phyloP scores from a whole-genome alignment of 2,888 invertebrate genomes.

The Isotomurus palustris region DNA sequence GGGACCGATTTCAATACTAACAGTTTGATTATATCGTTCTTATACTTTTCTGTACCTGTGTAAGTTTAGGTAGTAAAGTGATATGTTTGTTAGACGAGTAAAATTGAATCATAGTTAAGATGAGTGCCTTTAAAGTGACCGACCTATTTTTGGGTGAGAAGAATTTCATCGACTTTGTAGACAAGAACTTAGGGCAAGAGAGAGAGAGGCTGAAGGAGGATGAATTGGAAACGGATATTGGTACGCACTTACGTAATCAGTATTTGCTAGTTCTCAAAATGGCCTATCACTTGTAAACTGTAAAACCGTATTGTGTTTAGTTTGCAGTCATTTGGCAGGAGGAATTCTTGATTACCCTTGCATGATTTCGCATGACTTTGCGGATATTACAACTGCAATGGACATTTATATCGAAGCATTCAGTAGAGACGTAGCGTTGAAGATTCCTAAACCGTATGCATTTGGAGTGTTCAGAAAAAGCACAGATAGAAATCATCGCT shows the following conservation, averaged over 20 bases:
- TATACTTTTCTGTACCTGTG: not conserved
- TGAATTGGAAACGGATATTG: conserved; percentile 43
- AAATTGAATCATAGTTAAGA: not conserved
- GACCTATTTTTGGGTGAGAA: conserved; percentile 45
- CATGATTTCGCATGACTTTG: conserved; percentile 45
- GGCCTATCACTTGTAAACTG: not conserved
- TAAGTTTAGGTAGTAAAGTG: too few relatives aligned
- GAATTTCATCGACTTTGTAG: conserved; percentile 46
- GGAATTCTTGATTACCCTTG: conserved; percentile 43
- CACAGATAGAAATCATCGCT: conserved; percentile 34
- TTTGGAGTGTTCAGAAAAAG: conserved; percentile 34
- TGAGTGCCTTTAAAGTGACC: conserved; percentile 28
- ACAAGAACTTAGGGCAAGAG: conserved; percentile 45
- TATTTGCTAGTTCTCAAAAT: not conserved
- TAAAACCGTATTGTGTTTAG: conserved; percentile 4
- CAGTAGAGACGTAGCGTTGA: conserved; percentile 30
- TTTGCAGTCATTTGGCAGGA: conserved; percentile 44
- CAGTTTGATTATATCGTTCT: too few relatives aligned
- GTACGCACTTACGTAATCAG: not conserved
- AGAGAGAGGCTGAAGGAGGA: conserved; percentile 41
- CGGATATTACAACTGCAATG: conserved; percentile 44
- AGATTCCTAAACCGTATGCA: conserved; percentile 38
- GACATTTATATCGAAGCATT: conserved; percentile 44
- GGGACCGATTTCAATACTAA: not conserved
- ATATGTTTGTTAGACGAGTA: not conserved